These are phyloP conservation scores for Halcyon senegalensis DNA, from an alignment of 2,113 vertebrate species.

Conservation along the genomic window DNA sequence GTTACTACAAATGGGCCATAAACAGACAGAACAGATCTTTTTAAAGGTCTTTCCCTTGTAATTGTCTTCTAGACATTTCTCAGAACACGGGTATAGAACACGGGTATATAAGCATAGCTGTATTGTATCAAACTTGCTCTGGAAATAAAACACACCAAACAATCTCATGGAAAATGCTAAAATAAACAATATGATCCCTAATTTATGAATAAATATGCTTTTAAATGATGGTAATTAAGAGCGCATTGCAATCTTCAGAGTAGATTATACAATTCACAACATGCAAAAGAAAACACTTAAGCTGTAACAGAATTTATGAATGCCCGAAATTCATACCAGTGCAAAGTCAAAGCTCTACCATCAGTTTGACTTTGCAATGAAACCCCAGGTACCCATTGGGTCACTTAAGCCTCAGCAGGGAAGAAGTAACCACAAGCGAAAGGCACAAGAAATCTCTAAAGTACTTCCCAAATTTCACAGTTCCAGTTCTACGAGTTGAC, in stretches of 20 bases:
- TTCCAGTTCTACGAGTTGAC: neutral
- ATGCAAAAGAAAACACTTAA: neutral
- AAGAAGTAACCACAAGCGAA: neutral
- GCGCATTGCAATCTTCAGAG: neutral
- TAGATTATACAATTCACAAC: neutral
- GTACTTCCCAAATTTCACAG: neutral
- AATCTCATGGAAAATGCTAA: neutral
- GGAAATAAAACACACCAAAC: neutral
- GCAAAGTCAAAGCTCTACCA: neutral
- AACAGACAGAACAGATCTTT: neutral
- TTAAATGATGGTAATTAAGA: neutral
- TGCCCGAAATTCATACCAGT: neutral
- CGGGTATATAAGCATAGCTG: neutral
- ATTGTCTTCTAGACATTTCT: neutral
- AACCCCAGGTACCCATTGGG: fast-evolving
- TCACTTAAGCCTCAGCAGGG: neutral
- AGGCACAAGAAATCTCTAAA: neutral
- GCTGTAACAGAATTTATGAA: neutral
- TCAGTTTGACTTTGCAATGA: neutral
- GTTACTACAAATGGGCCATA: neutral
- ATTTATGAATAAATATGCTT: neutral
- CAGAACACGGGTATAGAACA: neutral
- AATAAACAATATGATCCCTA: neutral
- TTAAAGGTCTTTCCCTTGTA: neutral
- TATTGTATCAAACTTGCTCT: neutral